Percentiles rank a stretch among this genome's conserved stretches.
Conservation (phyloP, 2,113 vertebrate species). For the Microcebus lehilahytsara region DNA sequence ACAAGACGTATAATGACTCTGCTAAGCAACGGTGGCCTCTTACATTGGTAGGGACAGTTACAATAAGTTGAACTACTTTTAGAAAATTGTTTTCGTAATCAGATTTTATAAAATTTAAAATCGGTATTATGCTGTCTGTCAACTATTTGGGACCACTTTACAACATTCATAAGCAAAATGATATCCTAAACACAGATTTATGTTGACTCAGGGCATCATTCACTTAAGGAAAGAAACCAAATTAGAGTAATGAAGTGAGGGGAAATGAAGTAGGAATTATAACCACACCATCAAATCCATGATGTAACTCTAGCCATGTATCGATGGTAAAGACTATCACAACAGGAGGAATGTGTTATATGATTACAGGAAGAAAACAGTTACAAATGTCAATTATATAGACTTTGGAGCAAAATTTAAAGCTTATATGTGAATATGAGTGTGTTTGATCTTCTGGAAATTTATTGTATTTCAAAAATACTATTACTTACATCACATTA, state of each 20-base stretch:
- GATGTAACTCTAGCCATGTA: background rate
- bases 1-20: background rate
- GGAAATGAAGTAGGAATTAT: background rate
- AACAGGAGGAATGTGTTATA: background rate
- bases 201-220: background rate
- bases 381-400: background rate
- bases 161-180: background rate
- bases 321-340: background rate
- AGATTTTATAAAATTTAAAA: conserved; percentile 21
- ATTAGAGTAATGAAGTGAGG: background rate
- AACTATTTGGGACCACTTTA: background rate
- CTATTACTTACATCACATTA: background rate
- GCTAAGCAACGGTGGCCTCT: background rate
- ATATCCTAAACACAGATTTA: background rate
- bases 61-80: background rate
- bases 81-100: background rate
- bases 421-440: background rate
- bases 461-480: background rate
- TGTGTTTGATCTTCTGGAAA: background rate
- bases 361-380: background rate
- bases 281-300: background rate
- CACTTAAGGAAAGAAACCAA: background rate
- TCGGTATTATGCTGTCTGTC: background rate
- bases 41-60: background rate
- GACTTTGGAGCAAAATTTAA: background rate